A percentile compares a stretch with the other conserved stretches of the same genome.
phyloP scores from a whole-genome alignment of 2,797 vertebrate genomes.

The Karalla daura region DNA sequence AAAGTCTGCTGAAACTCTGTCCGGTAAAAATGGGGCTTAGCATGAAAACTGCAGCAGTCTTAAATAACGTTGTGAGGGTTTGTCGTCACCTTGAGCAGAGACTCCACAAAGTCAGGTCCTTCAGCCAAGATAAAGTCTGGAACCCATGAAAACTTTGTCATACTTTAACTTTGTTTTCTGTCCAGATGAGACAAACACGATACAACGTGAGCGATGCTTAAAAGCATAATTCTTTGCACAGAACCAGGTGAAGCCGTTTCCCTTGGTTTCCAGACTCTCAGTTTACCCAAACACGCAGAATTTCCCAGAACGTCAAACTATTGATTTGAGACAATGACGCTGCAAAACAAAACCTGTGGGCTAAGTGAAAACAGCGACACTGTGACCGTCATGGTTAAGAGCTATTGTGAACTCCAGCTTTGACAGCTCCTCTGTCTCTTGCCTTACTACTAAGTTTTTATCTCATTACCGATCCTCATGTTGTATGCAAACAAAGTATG shows the following conservation, averaged over 20 bases:
- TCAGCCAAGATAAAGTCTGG: not conserved
- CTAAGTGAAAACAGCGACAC: constrained; percentile 18
- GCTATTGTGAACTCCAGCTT: constrained; percentile 5
- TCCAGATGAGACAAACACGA: not conserved
- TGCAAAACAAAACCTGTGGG: not conserved
- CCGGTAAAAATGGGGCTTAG: not conserved
- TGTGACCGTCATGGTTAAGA: constrained; percentile 5
- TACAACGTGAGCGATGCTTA: not conserved
- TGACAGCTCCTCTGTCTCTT: not conserved
- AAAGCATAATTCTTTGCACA: not conserved
- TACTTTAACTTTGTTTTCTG: not conserved
- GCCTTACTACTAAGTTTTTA: constrained; percentile 7
- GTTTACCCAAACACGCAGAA: not conserved
- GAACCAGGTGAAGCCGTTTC: not conserved
- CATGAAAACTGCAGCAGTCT: not conserved
- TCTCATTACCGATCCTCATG: constrained; percentile 30
- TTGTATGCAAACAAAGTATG: constrained; percentile 48
- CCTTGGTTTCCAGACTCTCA: not conserved
- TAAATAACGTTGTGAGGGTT: not conserved
- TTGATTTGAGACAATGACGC: not conserved
- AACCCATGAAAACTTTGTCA: not conserved
- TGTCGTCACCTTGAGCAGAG: not conserved
- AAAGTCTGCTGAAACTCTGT: not conserved
- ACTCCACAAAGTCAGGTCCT: not conserved
- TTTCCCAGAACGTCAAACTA: not conserved